Conservation (phyloP, 2,113 vertebrate species). For the Agapornis roseicollis region DNA sequence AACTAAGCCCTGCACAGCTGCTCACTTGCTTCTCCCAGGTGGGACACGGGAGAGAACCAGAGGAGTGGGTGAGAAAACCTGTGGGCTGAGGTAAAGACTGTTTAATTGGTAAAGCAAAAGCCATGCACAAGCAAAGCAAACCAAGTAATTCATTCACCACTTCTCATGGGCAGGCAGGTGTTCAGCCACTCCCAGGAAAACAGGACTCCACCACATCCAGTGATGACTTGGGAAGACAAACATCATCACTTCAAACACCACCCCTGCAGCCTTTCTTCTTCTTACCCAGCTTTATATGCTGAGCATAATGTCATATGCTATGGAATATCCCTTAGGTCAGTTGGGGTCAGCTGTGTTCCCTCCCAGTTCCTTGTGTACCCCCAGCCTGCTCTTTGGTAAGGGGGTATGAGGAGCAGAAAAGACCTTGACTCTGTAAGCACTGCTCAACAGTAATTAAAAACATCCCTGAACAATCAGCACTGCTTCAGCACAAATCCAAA, state of each 20-base stretch:
- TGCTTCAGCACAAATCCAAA: background rate
- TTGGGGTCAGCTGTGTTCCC: background rate
- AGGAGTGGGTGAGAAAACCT: background rate
- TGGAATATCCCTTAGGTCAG: background rate
- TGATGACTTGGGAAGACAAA: background rate
- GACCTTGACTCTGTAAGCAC: background rate
- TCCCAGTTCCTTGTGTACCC: background rate
- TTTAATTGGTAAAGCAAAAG: background rate
- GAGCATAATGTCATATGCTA: background rate
- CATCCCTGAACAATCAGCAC: background rate
- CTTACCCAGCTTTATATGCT: background rate
- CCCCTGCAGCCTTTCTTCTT: background rate
- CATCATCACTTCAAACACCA: background rate
- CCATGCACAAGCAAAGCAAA: background rate
- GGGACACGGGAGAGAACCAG: background rate
- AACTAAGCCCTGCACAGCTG: background rate
- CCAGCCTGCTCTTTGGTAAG: background rate
- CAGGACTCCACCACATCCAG: rapidly evolving
- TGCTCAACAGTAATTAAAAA: background rate
- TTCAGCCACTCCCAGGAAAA: background rate
- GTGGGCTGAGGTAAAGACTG: background rate
- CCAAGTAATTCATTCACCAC: background rate
- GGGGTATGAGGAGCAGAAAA: background rate
- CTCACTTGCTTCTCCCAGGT: background rate
- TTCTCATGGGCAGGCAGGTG: background rate